Evolutionary conservation across 2,888 invertebrate genomes (phyloP).

Genomic region (Onchidella celtica): DNA sequence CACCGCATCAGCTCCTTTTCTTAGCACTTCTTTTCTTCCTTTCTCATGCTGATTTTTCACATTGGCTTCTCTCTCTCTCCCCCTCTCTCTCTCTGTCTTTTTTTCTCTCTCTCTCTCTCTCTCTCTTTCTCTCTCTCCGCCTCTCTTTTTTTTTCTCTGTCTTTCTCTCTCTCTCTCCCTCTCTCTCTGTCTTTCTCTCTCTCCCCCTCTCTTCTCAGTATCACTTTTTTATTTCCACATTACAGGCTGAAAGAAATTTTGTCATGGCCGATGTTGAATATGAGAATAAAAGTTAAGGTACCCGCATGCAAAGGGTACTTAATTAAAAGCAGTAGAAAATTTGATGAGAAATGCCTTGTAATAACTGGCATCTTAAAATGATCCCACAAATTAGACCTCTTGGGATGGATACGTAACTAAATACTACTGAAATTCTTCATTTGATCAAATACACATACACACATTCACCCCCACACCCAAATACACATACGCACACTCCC

Average conservation of each 20-base stretch:
- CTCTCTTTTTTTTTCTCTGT: background rate
- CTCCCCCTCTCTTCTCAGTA: background rate
- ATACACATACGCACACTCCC: background rate
- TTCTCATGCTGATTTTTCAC: background rate
- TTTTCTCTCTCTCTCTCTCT: constrained; percentile 22
- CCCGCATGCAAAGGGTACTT: too few species aligned
- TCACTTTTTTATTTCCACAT: too few species aligned
- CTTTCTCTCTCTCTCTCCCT: constrained; percentile 12
- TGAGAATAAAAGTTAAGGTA: too few species aligned
- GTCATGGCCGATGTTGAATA: too few species aligned
- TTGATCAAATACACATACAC: background rate
- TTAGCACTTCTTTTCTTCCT: background rate
- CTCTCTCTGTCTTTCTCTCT: constrained; percentile 5
- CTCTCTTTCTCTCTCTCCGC: constrained; percentile 4
- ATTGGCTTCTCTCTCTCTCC: background rate
- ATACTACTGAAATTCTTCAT: too few species aligned
- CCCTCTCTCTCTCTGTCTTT: background rate
- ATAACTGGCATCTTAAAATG: too few species aligned
- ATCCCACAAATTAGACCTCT: too few species aligned
- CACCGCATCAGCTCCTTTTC: background rate
- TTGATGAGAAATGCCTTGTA: too few species aligned
- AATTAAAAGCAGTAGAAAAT: too few species aligned
- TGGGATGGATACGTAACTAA: too few species aligned
- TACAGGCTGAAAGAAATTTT: too few species aligned
- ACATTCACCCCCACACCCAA: background rate